Conservation (phyloP, 2,888 invertebrate genomes). For the Slavum lentiscoides region DNA sequence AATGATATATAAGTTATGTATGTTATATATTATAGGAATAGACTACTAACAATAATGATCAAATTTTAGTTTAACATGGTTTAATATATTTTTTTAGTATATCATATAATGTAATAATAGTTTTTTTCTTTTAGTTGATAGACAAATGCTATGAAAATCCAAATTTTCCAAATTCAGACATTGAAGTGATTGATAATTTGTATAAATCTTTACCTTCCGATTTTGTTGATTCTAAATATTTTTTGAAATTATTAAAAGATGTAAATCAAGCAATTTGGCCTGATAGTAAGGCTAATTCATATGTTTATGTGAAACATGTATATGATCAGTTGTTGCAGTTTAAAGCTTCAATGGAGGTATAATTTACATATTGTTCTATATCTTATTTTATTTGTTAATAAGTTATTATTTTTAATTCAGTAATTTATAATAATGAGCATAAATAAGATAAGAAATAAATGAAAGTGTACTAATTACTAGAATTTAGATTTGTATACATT, state of each 20-base stretch:
- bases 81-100: neutral
- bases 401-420: too few relatives aligned
- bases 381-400: too few relatives aligned
- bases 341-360: conserved; percentile 20
- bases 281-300: conserved; percentile 3
- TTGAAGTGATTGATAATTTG: conserved; percentile 31
- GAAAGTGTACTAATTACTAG: too few relatives aligned
- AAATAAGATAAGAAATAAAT: too few relatives aligned
- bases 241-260: conserved; percentile 25
- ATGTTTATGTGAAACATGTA: conserved; percentile 15
- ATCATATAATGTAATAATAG: neutral
- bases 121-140: conserved; percentile 38
- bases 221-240: conserved; percentile 22
- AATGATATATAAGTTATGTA: too few relatives aligned
- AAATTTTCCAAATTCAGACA: conserved; percentile 39
- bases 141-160: conserved; percentile 31
- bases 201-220: conserved; percentile 33
- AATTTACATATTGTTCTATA: neutral
- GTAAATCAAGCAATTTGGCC: conserved; percentile 38
- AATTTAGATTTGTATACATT: too few relatives aligned
- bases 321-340: conserved; percentile 34
- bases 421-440: too few relatives aligned
- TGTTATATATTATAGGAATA: too few relatives aligned
- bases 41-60: too few relatives aligned
- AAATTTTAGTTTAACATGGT: too few relatives aligned